Evolutionary conservation across 2,113 vertebrate species (phyloP), one percentile per base, ranked within the genome.

Genomic region (Bufo gargarizans): DNA sequence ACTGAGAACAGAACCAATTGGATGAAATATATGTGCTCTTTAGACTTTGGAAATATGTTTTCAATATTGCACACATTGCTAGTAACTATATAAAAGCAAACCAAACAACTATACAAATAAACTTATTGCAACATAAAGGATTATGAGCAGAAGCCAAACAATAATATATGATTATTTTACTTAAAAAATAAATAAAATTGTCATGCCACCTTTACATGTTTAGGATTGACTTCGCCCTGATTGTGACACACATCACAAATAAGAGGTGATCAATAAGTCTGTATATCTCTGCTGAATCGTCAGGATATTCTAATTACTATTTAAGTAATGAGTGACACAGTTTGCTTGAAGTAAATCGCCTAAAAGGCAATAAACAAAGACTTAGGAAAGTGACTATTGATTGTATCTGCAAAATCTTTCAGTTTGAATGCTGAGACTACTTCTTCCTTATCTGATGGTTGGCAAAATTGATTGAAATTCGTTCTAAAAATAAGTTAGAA

Each of bases 271-370:
- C 87, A 84, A 88, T 88, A 88, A 22, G n/a, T 47, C 87, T 11
- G n/a, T 61, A 50, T 77, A 74, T 82, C 71, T 77, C 11, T 88
- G 80, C 80, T 88, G 87, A 88, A 84, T 88, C 79, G 59, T 47
- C 69, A 82, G 86, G 67, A 78, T 84, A 72, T 82, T 77, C 72
- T 88, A 88, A 88, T 88, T 77, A 84, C 71, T 84, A 78, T 77
- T 84, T 84, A 76, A 84, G 77, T 77, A 82, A 77, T 88, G 72
- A 88, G 22, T 82, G 81, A 77, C 87, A 88, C 59, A 55, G 61
- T 65, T 88, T 49, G 50, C 58, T 84, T 84, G 72, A 61, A 76
- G 58, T 47, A 88, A 77, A 88, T 19, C 83, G 74, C 81, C 74
- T 76, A 77, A 84, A 53, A 65, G 56, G 81, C 87, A 84, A 63